phyloP scores from a whole-genome alignment of 35 echinoderm and acorn worm genomes.

The Diadema setosum region DNA sequence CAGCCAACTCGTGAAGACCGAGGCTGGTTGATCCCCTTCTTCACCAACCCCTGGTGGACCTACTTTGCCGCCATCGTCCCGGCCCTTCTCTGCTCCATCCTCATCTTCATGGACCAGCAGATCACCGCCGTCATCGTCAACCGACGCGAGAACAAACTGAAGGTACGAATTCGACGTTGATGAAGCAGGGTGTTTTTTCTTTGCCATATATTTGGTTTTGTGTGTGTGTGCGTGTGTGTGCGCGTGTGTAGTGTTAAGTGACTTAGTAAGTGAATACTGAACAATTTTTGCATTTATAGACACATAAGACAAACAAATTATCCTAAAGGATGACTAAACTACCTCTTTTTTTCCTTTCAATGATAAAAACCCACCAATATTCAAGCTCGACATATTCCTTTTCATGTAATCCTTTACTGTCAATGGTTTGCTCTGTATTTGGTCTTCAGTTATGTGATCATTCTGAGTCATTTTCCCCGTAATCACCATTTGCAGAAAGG shows the following conservation, averaged over 20 bases:
- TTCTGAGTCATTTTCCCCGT: neutral
- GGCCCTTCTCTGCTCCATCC: conserved; percentile 74
- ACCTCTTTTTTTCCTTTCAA: too few species aligned
- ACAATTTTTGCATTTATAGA: too few species aligned
- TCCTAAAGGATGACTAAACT: too few species aligned
- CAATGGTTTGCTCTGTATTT: too few species aligned
- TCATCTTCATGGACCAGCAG: conserved; percentile 99
- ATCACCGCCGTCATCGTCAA: conserved; percentile 98
- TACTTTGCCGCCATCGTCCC: conserved; percentile 83
- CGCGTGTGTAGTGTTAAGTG: too few species aligned
- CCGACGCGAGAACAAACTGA: conserved; percentile 90
- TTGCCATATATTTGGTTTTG: too few species aligned
- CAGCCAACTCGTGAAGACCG: conserved; percentile 83
- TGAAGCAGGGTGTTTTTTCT: neutral
- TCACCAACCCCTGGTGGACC: conserved; percentile 93
- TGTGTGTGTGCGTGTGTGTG: too few species aligned
- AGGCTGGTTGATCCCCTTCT: conserved; percentile 84
- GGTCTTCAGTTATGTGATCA: neutral
- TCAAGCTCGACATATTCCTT: too few species aligned
- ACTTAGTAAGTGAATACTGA: too few species aligned
- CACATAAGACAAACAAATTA: too few species aligned
- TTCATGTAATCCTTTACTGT: too few species aligned
- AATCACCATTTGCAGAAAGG: conserved; percentile 67
- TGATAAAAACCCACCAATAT: too few species aligned
- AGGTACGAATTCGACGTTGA: conserved; percentile 30